These are phyloP conservation scores for Spatulosminthurus flaviceps DNA, from an alignment of 2,888 invertebrate genomes.

Conservation along the genomic window DNA sequence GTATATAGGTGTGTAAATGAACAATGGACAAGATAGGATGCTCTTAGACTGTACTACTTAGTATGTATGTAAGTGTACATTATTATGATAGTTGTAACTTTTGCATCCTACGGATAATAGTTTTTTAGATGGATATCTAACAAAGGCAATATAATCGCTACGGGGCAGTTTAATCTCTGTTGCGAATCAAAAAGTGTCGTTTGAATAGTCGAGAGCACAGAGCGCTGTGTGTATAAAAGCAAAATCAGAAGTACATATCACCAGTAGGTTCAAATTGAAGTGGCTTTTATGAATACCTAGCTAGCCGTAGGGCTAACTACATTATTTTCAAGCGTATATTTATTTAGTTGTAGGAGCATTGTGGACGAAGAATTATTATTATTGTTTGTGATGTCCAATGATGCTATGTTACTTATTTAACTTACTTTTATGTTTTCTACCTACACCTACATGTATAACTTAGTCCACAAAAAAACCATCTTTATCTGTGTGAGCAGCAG, in stretches of 20 bases:
- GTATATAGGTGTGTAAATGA: too few species aligned
- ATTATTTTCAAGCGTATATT: conserved; percentile 25
- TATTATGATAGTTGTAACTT: too few species aligned
- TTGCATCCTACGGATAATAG: not conserved
- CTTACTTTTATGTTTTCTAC: not conserved
- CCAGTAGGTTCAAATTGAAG: conserved; percentile 23
- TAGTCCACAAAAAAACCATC: too few species aligned
- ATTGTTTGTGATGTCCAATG: not conserved
- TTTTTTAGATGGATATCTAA: not conserved
- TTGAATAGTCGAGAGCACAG: conserved; percentile 2
- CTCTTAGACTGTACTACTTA: too few species aligned
- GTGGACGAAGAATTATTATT: conserved; percentile 4
- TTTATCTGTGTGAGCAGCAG: conserved; percentile 11
- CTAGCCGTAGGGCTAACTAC: conserved; percentile 33
- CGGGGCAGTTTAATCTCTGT: not conserved
- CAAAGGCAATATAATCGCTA: not conserved
- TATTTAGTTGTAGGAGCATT: not conserved
- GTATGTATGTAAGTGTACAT: too few species aligned
- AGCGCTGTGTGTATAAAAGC: not conserved
- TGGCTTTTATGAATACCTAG: conserved; percentile 24
- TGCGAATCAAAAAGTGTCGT: conserved; percentile 22
- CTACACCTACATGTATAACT: not conserved
- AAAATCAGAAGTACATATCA: conserved; percentile 15
- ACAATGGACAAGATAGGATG: too few species aligned
- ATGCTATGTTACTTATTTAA: not conserved